A percentile compares a stretch with the other conserved stretches of the same genome.
These are phyloP conservation scores for Cosmopolites sordidus DNA, from an alignment of 2,888 invertebrate genomes.

Conservation along the genomic window DNA sequence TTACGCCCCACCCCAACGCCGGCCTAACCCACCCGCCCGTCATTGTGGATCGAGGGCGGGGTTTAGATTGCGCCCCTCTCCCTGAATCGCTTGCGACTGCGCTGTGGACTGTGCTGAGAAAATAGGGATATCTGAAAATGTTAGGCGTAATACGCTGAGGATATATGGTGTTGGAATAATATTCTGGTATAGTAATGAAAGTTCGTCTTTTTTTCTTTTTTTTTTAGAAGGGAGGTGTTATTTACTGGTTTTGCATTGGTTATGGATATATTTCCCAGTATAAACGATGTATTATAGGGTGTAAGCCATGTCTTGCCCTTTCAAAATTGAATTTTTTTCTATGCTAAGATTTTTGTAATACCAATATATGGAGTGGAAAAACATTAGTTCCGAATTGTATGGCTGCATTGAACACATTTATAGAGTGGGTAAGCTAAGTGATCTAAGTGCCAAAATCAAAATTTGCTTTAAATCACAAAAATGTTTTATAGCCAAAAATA, in stretches of 20 bases:
- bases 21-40: conserved; percentile 17
- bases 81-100: not conserved
- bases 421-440: too few species aligned
- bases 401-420: too few species aligned
- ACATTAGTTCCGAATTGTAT: too few species aligned
- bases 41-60: conserved; percentile 10
- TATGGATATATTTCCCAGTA: not conserved
- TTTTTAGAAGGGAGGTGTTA: not conserved
- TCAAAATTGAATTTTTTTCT: too few species aligned
- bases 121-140: not conserved
- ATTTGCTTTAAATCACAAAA: too few species aligned
- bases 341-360: too few species aligned
- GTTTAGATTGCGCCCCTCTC: conserved; percentile 3
- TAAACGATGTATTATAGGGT: too few species aligned
- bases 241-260: conserved; percentile 1
- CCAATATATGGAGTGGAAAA: too few species aligned
- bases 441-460: too few species aligned
- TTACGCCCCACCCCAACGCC: conserved; percentile 14
- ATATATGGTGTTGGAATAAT: not conserved
- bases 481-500: too few species aligned
- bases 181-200: not conserved
- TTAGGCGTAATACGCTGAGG: too few species aligned
- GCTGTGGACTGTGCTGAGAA: not conserved
- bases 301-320: too few species aligned
- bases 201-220: not conserved